Evolutionary conservation across 2,797 vertebrate genomes (phyloP).

Genomic region (Spinus pinus): DNA sequence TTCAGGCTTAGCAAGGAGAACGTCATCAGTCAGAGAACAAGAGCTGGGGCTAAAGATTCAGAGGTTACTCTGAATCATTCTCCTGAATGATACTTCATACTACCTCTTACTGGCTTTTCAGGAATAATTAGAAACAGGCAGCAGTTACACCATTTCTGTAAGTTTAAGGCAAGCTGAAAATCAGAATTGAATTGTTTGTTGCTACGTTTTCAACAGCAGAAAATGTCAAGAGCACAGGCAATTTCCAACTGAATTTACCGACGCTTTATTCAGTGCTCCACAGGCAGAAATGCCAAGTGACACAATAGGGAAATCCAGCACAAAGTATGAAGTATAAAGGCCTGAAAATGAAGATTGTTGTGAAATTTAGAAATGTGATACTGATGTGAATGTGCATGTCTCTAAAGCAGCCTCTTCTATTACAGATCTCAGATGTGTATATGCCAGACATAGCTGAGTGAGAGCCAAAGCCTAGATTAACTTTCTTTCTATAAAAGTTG

Average conservation of each 20-base stretch:
- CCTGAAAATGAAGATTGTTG: not conserved
- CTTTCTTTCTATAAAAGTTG: not conserved
- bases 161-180: conserved; percentile 16
- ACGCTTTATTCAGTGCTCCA: not conserved
- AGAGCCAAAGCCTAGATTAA: conserved; percentile 26
- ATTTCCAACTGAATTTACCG: not conserved
- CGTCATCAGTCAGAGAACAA: not conserved
- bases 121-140: conserved; percentile 45
- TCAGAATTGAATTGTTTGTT: not conserved
- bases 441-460: conserved; percentile 26
- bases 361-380: not conserved
- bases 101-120: conserved; percentile 8
- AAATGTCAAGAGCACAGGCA: conserved; percentile 18
- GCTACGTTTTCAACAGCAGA: not conserved
- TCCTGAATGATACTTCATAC: not conserved
- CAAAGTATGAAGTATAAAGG: not conserved
- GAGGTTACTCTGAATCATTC: conserved; percentile 19
- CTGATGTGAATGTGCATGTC: not conserved
- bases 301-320: not conserved
- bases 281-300: not conserved
- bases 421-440: conserved; percentile 7
- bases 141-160: not conserved
- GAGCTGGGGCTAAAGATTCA: not conserved
- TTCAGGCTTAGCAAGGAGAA: not conserved
- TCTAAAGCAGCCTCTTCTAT: not conserved